Conservation (phyloP, 2,113 vertebrate genomes). For the Vidua macroura region DNA sequence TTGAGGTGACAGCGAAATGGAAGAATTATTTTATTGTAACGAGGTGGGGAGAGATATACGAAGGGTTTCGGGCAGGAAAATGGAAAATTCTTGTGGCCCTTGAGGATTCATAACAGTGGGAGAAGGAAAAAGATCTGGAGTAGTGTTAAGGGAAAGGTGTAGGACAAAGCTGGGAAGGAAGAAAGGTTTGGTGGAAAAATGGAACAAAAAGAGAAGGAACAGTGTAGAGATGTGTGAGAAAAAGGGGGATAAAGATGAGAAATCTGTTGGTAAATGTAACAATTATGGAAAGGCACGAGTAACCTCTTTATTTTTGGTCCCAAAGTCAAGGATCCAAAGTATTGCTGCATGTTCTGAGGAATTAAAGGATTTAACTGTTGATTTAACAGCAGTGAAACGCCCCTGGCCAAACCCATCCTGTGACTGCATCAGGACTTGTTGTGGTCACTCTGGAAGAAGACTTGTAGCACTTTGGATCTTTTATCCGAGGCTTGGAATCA, state of each 20-base stretch:
- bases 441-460: background rate
- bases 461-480: background rate
- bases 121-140: conserved; percentile 51
- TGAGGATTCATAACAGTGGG: conserved; percentile 59
- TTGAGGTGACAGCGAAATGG: conserved; percentile 58
- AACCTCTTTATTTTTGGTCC: background rate
- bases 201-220: background rate
- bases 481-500: background rate
- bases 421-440: background rate
- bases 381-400: background rate
- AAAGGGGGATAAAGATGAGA: background rate
- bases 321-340: background rate
- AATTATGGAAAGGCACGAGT: background rate
- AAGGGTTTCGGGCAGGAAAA: conserved; percentile 32
- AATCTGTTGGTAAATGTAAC: background rate
- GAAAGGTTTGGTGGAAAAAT: background rate
- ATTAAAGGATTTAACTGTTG: background rate
- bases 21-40: conserved; percentile 61
- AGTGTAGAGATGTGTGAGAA: accelerated
- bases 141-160: background rate
- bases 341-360: background rate
- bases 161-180: background rate
- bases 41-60: conserved; percentile 19
- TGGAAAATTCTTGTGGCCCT: conserved; percentile 59
- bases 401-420: background rate